Evolutionary conservation across 2,888 invertebrate genomes (phyloP), one percentile per base, ranked within the genome.

Genomic region (Panopea generosa): DNA sequence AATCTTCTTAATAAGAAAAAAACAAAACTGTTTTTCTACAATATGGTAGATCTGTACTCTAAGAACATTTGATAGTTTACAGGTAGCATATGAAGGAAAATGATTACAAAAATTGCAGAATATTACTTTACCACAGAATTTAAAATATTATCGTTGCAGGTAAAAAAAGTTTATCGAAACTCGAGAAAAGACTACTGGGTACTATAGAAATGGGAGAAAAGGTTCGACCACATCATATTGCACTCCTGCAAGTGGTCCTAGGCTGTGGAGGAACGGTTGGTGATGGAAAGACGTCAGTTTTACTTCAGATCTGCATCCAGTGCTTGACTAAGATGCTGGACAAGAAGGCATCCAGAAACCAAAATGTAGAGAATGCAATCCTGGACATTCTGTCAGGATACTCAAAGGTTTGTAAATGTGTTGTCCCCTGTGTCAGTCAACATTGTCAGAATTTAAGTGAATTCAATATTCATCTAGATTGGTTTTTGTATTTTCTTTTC

Each of bases 331-430:
- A 65, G 14, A 2, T 26, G 18, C 24, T 65, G 33, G 24, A 22
- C 2, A 56, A 56, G 18, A 43, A 26, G 20, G 20, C 53, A 20
- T 22, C 16, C 11, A 43, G 56, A 11, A 50, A 60, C 2, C 16
- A n/a, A 27, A 43, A 47, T 2, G 56, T 70, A 6, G 66, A 57
- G 22, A 47, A 57, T 22, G 53, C 65, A 45, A 47, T 80, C 2
- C 38, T 76, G 49, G 49, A 69, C 14, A 56, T 73, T 63, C 20
- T 80, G 24, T 26, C 40, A 2, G 45, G 18, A 18, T 66, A 52
- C 57, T 29, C 71, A 20, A 24, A 71, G 71, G 78, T 74, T 45
- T 38, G 40, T 66, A 40, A 22, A 45, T 9, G 52, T 62, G 22
- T 20, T 20, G 16, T 45, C 1, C 4, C 40, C n/a, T n/a, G n/a